phyloP scores from a whole-genome alignment of 2,113 vertebrate species.

The Callionymus lyra region DNA sequence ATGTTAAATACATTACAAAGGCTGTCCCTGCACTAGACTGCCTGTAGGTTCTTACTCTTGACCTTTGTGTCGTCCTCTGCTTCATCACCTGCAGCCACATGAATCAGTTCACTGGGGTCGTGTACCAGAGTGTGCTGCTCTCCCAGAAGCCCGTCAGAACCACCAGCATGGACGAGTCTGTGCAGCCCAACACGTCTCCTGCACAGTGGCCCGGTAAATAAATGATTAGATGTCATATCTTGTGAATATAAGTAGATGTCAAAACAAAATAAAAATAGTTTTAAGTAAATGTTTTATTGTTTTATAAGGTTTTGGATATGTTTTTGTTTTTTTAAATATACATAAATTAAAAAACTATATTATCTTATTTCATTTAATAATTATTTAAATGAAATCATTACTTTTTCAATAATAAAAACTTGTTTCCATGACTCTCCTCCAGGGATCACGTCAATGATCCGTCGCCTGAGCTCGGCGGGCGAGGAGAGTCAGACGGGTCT shows the following conservation, averaged over 20 bases:
- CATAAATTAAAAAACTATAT: too few species aligned
- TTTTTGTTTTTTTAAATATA: too few species aligned
- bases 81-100: conserved; percentile 70
- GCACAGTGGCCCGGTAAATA: conserved; percentile 90
- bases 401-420: too few species aligned
- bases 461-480: conserved; percentile 77
- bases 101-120: conserved; percentile 87
- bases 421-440: too few species aligned
- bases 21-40: too few species aligned
- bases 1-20: too few species aligned
- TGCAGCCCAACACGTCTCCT: conserved; percentile 86
- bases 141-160: conserved; percentile 71
- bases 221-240: not conserved
- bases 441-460: conserved; percentile 78
- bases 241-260: not conserved
- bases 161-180: conserved; percentile 78
- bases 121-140: conserved; percentile 88
- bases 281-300: too few species aligned
- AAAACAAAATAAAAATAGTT: conserved; percentile 1
- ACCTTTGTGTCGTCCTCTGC: conserved; percentile 9
- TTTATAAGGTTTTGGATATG: too few species aligned
- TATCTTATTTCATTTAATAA: too few species aligned
- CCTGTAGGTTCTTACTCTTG: conserved; percentile 11
- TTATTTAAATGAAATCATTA: too few species aligned
- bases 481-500: conserved; percentile 88